Percentiles rank a stretch among this genome's conserved stretches.
Conservation (phyloP, 2,113 vertebrate species). For the Tursiops truncatus region DNA sequence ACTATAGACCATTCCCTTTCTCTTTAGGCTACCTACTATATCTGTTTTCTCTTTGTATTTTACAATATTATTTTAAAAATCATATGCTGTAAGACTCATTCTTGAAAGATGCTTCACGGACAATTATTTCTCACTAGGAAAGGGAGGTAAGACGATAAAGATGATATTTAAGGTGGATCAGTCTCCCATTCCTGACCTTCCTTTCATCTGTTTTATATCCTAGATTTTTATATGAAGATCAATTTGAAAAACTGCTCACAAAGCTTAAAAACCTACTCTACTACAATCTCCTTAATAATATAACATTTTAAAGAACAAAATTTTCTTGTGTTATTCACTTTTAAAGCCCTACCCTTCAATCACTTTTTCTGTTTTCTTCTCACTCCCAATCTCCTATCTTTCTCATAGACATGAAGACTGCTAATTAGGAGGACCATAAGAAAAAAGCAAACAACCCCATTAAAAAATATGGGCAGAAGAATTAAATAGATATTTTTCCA, state of each 20-base stretch:
- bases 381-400: background rate
- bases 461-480: too few species aligned
- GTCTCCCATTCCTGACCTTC: background rate
- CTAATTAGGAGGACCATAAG: background rate
- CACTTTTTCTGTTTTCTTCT: constrained; percentile 2
- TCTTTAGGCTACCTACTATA: background rate
- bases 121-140: background rate
- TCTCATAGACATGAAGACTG: background rate
- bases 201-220: constrained; percentile 21
- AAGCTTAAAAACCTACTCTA: constrained; percentile 11
- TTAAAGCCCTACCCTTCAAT: background rate
- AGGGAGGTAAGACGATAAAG: background rate
- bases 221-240: background rate
- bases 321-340: background rate
- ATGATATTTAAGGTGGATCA: background rate
- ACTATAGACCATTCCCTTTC: background rate
- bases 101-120: background rate
- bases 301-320: background rate
- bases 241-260: background rate
- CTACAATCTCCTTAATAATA: background rate
- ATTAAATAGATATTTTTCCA: too few species aligned
- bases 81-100: background rate
- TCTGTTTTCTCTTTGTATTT: background rate
- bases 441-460: too few species aligned
- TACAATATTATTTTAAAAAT: constrained; percentile 32